Evolutionary conservation across 2,888 invertebrate species (phyloP).

Genomic region (Drosophila histrio): DNA sequence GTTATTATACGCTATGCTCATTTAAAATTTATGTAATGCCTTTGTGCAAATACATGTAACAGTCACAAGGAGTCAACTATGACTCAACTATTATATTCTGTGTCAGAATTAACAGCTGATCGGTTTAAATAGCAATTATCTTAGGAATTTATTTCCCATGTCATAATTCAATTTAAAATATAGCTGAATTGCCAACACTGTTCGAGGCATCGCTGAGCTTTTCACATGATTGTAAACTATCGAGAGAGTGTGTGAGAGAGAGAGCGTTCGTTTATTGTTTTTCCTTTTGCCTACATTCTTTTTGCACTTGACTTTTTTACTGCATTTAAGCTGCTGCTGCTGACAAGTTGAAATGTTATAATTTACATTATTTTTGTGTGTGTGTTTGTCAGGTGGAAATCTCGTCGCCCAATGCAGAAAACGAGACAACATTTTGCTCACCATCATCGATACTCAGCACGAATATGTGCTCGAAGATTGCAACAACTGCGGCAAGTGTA

Average conservation of each 20-base stretch:
- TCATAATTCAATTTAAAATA: too few relatives aligned
- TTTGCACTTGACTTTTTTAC: slow-evolving; percentile 26
- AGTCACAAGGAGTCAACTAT: too few relatives aligned
- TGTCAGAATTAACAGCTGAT: too few relatives aligned
- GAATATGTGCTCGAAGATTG: slow-evolving; percentile 84
- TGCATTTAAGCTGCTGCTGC: slow-evolving; percentile 7
- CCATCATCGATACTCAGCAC: slow-evolving; percentile 84
- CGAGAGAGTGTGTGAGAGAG: background rate
- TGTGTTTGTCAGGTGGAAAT: slow-evolving; percentile 82
- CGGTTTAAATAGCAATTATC: too few relatives aligned
- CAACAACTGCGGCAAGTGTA: slow-evolving; percentile 81
- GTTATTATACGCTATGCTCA: too few relatives aligned
- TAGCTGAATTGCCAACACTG: too few relatives aligned
- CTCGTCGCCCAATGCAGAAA: slow-evolving; percentile 84
- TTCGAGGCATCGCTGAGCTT: slow-evolving; percentile 17
- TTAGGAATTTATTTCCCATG: too few relatives aligned
- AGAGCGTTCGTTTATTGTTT: slow-evolving; percentile 2
- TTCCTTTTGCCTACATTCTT: slow-evolving; percentile 12
- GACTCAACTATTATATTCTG: too few relatives aligned
- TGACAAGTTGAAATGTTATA: slow-evolving; percentile 10
- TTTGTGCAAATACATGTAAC: too few relatives aligned
- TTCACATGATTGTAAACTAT: slow-evolving; percentile 8
- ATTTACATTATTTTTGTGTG: slow-evolving; percentile 3
- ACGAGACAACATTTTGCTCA: slow-evolving; percentile 84
- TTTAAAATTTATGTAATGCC: too few relatives aligned